Base-by-base conservation (phyloP, 2,113 vertebrate species). In the Bambusicola thoracicus region DNA sequence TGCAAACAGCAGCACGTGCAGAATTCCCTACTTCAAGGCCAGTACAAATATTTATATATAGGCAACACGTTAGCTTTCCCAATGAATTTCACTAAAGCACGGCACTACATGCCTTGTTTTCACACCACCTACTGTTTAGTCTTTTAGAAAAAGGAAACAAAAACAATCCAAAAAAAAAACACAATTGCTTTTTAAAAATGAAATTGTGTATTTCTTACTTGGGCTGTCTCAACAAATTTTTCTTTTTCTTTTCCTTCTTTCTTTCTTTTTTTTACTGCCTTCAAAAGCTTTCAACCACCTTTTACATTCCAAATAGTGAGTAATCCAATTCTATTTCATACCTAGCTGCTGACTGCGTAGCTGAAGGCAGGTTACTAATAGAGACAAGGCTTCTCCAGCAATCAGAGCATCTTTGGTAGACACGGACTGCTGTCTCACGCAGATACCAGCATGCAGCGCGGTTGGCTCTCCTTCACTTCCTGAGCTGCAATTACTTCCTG, bases 401-500 rank as follows among this genome's bases (percentile, higher is more conserved):
- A 99, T 99, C 93, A 99, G 98, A 14, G 99, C 98, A 82, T 99
- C 99, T 97, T 99, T 99, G 97, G 98, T 99, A 62, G 99, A 99
- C 66, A 99, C 99, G 0, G 98, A 98, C 93, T 98, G 99, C 89
- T 99, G 99, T 49, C 99, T 98, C 69, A 99, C 99, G 67, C 99
- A 99, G 97, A 99, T 99, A 56, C 99, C 99, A 8, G 99, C 99
- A 5, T 99, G 99, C 90, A 99, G 94, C 0, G 98, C 98, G 10
- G 98, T 99, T 3, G 98, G 96, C 65, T 99, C 99, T 5, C 99
- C 99, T 94, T 99, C 99, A 3, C 99, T 99, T 95, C 99, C 98
- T 29, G 99, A 99, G 94, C 99, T 99, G 98, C 99, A 99, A 81
- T 99, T 99, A 94, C 99, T 99, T 90, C 99, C 99, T 99, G 97